Percentiles rank a stretch among this genome's conserved stretches.
Conservation (phyloP, 2,797 vertebrate species). For the Micrastur ruficollis region DNA sequence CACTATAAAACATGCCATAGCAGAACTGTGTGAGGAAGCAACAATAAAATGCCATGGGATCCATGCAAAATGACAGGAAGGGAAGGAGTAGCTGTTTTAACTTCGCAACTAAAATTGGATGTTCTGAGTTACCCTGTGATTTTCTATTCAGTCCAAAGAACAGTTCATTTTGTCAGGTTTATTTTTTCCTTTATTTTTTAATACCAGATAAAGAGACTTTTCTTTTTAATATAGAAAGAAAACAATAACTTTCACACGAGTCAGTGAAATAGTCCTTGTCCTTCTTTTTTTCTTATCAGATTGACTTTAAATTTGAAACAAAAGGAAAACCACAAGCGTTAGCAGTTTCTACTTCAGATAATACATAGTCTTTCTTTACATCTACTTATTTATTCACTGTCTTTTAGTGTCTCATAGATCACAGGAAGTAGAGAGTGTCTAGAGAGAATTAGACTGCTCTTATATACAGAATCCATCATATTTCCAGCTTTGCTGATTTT, state of each 20-base stretch:
- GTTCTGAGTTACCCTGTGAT: background rate
- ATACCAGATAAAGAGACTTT: background rate
- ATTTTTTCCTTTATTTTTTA: background rate
- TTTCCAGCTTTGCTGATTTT: conserved; percentile 52
- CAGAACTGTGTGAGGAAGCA: background rate
- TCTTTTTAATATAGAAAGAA: background rate
- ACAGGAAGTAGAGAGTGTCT: background rate
- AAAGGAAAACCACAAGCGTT: background rate
- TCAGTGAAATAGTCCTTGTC: background rate
- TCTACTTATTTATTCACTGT: conserved; percentile 19
- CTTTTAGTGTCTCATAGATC: conserved; percentile 28
- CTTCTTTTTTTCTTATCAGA: background rate
- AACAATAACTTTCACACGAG: background rate
- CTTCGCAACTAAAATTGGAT: accelerated
- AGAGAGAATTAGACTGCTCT: conserved; percentile 14
- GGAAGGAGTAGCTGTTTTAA: background rate
- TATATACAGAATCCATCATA: conserved; percentile 16
- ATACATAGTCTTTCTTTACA: background rate
- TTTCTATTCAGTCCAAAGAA: background rate
- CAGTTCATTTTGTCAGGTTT: accelerated
- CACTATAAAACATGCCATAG: background rate
- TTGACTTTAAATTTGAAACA: conserved; percentile 1
- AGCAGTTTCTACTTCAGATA: conserved; percentile 1
- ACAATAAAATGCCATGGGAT: background rate
- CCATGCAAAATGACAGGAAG: background rate